Evolutionary conservation across 2,113 vertebrate species (phyloP), one percentile per base, ranked within the genome.

Genomic region (Hyla sarda): DNA sequence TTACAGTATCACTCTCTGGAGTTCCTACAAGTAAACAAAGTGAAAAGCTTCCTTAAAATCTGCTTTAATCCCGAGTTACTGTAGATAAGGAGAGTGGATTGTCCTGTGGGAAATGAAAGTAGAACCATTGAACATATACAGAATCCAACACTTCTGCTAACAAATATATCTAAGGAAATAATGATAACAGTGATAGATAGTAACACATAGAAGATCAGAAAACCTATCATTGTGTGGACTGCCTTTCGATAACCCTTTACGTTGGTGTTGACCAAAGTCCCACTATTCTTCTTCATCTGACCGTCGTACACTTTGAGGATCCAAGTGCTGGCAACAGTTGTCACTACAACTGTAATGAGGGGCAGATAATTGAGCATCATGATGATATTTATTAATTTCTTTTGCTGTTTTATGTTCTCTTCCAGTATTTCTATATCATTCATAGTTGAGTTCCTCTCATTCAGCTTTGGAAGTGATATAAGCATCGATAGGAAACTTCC

Each of bases 211-310:
- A 82, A 54, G 48, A 71, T 19, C 7, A 52, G 25, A 1, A 82
- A 45, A 7, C 60, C 19, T 0, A 6, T 37, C 81, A 71, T 82
- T 10, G 21, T 37, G 45, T 34, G 28, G 3, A 82, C 28, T 2
- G 47, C 65, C 12, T 45, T 16, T 13, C 62, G 81, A 69, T 82
- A 71, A 17, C 50, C 81, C 47, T 23, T 82, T 62, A 71, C 25
- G 0, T 52, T 82, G 17, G 45, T 17, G 48, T 71, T 48, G 25
- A 9, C 56, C 19, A 47, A 47, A 1, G 34, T 28, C 14, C 78
- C 78, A 10, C 11, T 47, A 16, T 19, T 62, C 2, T 17, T 16
- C 34, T 52, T 50, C 45, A 69, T 67, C 30, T 23, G 60, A 50
- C 2, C 1, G 25, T 52, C 28, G 19, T 82, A 50, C 3, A 34